A percentile compares a stretch with the other conserved stretches of the same genome.
phyloP scores from a whole-genome alignment of 1,140 invertebrate species.

The Drosophila insularis region DNA sequence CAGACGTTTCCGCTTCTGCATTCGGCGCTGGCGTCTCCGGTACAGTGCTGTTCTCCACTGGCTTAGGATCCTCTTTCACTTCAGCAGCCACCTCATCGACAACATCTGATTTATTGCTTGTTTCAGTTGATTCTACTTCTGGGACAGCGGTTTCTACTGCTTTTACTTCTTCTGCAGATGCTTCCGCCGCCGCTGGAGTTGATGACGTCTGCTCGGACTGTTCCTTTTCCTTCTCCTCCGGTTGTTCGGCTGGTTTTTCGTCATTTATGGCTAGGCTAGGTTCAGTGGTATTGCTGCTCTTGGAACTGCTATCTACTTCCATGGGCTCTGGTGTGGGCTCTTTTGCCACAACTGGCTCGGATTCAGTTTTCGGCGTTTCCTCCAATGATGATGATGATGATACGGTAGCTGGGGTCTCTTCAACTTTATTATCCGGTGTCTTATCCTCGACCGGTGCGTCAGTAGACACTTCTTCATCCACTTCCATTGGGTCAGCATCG shows the following conservation, averaged over 20 bases:
- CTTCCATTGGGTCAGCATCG: background rate
- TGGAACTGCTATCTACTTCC: constrained; percentile 71
- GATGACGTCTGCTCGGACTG: constrained; percentile 3
- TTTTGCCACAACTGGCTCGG: constrained; percentile 39
- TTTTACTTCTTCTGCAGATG: constrained; percentile 11
- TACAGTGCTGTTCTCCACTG: constrained; percentile 23
- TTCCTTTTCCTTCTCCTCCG: background rate
- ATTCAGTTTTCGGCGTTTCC: constrained; percentile 36
- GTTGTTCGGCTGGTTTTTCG: constrained; percentile 1
- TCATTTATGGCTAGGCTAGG: constrained; percentile 31
- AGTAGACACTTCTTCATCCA: background rate
- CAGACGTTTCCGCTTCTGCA: constrained; percentile 21
- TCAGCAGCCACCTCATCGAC: constrained; percentile 40
- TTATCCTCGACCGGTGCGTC: constrained; percentile 26
- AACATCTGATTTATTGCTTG: constrained; percentile 35
- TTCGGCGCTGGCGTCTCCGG: constrained; percentile 28
- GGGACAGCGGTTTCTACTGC: constrained; percentile 3
- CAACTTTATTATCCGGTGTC: constrained; percentile 32
- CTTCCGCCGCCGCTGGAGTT: constrained; percentile 8
- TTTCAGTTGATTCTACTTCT: constrained; percentile 18
- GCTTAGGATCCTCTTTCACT: constrained; percentile 43
- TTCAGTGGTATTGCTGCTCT: constrained; percentile 60
- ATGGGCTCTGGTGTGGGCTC: constrained; percentile 69
- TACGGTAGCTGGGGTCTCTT: constrained; percentile 9
- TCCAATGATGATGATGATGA: background rate